Percentiles rank a stretch among this genome's conserved stretches.
Conservation (phyloP, 2,113 vertebrate species). For the Callipepla californica region DNA sequence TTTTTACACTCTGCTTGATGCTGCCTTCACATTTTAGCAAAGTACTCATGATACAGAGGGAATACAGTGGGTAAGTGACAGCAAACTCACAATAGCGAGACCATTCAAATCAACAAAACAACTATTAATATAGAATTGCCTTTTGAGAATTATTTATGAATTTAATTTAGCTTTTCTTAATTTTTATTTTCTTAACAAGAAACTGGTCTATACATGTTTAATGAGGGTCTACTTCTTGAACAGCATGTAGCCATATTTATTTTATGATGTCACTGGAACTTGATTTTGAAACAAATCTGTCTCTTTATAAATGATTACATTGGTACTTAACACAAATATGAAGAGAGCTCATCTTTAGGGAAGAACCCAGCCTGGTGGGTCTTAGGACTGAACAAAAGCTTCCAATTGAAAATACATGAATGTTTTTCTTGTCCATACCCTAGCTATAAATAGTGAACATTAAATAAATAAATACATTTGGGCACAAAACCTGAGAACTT, state of each 20-base stretch:
- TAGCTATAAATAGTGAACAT: neutral
- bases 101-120: neutral
- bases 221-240: neutral
- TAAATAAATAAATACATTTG: neutral
- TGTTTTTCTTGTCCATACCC: neutral
- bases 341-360: neutral
- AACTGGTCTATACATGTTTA: neutral
- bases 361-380: neutral
- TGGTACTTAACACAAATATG: neutral
- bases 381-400: neutral
- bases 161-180: constrained; percentile 35
- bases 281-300: neutral
- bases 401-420: neutral
- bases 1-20: neutral
- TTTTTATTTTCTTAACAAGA: constrained; percentile 33
- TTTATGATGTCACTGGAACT: neutral
- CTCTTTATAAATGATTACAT: neutral
- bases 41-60: neutral
- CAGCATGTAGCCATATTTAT: neutral
- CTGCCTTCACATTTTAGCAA: neutral
- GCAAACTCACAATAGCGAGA: neutral
- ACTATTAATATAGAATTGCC: neutral
- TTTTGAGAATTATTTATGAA: constrained; percentile 25
- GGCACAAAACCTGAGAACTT: neutral
- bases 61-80: neutral